A percentile compares a stretch with the other conserved stretches of the same genome.
phyloP scores from a whole-genome alignment of 2,113 vertebrate genomes.

The Phalacrocorax carbo region DNA sequence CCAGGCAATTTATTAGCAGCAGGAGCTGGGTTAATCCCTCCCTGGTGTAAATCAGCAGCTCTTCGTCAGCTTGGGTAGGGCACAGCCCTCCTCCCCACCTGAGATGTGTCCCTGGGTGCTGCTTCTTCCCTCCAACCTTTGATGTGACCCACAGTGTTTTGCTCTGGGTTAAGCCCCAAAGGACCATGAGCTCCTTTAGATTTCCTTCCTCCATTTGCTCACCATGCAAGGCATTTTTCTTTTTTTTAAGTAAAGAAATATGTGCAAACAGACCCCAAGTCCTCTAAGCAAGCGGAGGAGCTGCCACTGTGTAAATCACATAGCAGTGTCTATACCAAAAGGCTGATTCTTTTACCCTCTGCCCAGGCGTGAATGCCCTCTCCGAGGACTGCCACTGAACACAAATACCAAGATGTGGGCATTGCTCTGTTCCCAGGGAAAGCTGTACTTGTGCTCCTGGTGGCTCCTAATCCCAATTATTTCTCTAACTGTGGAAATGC shows the following conservation, averaged over 20 bases:
- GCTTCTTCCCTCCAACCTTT: too few relatives aligned
- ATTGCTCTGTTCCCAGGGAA: not conserved
- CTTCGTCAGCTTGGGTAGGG: too few relatives aligned
- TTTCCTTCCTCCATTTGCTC: not conserved
- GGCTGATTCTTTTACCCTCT: not conserved
- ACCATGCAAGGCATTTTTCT: not conserved
- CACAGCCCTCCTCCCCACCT: not conserved
- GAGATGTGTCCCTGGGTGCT: accelerated
- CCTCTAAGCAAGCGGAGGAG: not conserved
- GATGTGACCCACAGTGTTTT: not conserved
- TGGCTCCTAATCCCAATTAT: not conserved
- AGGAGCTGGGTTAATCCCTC: not conserved
- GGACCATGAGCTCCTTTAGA: not conserved
- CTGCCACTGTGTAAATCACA: not conserved
- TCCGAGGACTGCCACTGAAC: not conserved
- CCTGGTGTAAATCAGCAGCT: not conserved
- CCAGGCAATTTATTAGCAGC: not conserved
- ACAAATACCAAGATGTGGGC: not conserved
- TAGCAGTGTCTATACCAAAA: not conserved
- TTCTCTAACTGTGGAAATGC: not conserved
- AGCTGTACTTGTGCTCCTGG: not conserved
- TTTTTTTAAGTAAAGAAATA: not conserved
- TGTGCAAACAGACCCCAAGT: not conserved
- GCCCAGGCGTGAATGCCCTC: not conserved
- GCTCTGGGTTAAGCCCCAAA: not conserved